A percentile compares a stretch with the other conserved stretches of the same genome.
Conservation (phyloP, 30 jellyfish, hydroid and myxozoan genomes). For the Aurelia aurita complex sp. Pacific region DNA sequence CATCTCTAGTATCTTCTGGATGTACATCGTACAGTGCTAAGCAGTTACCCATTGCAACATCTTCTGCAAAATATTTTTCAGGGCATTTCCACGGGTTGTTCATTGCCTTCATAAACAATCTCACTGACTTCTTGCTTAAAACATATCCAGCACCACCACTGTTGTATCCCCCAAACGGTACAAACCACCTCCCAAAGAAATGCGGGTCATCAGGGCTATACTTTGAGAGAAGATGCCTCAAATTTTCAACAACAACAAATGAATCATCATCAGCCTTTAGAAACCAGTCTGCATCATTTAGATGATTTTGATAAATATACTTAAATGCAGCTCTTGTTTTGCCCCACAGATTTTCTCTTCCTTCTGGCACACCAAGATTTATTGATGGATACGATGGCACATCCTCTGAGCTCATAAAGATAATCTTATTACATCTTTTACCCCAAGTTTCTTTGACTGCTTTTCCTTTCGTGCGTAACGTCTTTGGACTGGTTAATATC, state of each 20-base stretch:
- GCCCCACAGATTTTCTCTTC: constrained; percentile 93
- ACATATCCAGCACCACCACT: constrained; percentile 99
- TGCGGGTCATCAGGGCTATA: constrained; percentile 74
- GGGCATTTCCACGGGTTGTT: constrained; percentile 89
- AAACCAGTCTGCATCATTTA: constrained; percentile 97
- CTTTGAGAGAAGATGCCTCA: constrained; percentile 76
- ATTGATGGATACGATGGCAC: constrained; percentile 90
- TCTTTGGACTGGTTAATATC: constrained; percentile 90
- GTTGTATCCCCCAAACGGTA: constrained; percentile 92
- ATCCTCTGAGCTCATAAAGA: constrained; percentile 90
- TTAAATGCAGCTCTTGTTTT: constrained; percentile 96
- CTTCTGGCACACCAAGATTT: constrained; percentile 93
- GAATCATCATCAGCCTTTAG: constrained; percentile 98
- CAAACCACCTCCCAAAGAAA: constrained; percentile 95
- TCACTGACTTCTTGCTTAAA: constrained; percentile 75
- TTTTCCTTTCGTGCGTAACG: constrained; percentile 67
- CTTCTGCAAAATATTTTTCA: constrained; percentile 83
- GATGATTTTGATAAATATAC: constrained; percentile 82
- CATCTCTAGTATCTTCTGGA: constrained; percentile 94
- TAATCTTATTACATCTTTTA: constrained; percentile 78
- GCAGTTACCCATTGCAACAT: constrained; percentile 91
- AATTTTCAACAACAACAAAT: constrained; percentile 86
- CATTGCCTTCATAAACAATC: constrained; percentile 63
- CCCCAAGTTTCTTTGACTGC: constrained; percentile 98
- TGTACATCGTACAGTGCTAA: constrained; percentile 51